Conservation (phyloP, 2,113 vertebrate species). For the Psammodynastes pulverulentus region DNA sequence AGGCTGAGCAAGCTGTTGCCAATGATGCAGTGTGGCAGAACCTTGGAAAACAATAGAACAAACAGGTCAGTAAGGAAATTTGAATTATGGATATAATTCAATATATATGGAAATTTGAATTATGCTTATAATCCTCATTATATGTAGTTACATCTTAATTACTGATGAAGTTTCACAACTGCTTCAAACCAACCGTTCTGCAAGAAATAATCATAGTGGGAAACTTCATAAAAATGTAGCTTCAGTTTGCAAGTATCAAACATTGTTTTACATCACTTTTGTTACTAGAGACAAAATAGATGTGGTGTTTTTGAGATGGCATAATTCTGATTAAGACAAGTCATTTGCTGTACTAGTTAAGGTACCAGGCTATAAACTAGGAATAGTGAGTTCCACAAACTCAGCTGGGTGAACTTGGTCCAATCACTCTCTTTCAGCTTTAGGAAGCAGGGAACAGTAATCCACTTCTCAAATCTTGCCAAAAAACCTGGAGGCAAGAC, state of each 20-base stretch:
- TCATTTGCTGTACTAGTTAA: neutral
- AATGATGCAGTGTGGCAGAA: conserved; percentile 95
- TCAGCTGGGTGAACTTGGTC: neutral
- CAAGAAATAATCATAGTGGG: neutral
- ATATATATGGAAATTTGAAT: neutral
- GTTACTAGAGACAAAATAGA: neutral
- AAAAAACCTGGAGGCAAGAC: neutral
- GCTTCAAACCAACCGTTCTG: neutral
- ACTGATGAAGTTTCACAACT: neutral
- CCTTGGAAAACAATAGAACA: conserved; percentile 72
- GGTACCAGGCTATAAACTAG: neutral
- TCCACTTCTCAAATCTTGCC: neutral
- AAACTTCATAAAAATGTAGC: neutral
- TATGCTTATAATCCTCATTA: neutral
- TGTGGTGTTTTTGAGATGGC: neutral
- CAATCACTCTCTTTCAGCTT: neutral
- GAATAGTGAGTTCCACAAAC: neutral
- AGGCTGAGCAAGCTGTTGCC: conserved; percentile 97
- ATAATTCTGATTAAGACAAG: neutral
- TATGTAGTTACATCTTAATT: neutral
- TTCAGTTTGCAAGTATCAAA: neutral
- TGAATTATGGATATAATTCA: neutral
- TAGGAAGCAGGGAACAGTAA: neutral
- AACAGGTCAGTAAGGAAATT: conserved; percentile 25
- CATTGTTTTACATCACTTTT: neutral